Conservation (phyloP, 1,140 invertebrate species). For the Ostrea denselamellosa region DNA sequence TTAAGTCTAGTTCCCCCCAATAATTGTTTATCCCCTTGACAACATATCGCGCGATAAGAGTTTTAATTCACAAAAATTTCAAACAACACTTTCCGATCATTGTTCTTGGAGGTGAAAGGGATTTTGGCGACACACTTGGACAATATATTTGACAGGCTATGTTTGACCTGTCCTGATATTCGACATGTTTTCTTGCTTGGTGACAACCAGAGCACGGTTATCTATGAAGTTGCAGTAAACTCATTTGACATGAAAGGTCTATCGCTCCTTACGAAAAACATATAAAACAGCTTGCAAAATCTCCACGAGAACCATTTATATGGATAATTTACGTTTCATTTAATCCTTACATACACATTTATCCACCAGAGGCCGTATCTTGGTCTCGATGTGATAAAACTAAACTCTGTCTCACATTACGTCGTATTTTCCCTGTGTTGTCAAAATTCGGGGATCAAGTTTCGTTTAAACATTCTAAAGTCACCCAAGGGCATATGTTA, state of each 20-base stretch:
- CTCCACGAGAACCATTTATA: slow-evolving; percentile 6
- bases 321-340: neutral
- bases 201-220: neutral
- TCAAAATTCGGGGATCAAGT: slow-evolving; percentile 16
- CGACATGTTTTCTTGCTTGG: slow-evolving; percentile 11
- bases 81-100: slow-evolving; percentile 14
- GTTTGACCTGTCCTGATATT: neutral
- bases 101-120: neutral
- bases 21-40: slow-evolving; percentile 35
- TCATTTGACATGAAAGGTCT: neutral
- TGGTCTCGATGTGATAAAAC: slow-evolving; percentile 15
- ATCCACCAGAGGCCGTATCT: neutral
- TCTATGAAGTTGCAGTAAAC: neutral
- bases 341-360: slow-evolving; percentile 30
- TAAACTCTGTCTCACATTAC: slow-evolving; percentile 2
- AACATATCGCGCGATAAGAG: slow-evolving; percentile 21
- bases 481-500: slow-evolving; percentile 37
- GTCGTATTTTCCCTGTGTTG: neutral
- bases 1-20: slow-evolving; percentile 13
- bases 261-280: neutral
- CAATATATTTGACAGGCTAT: neutral
- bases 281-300: neutral
- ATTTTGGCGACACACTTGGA: neutral
- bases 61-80: slow-evolving; percentile 31
- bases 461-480: slow-evolving; percentile 18